Evolutionary conservation across 2,797 vertebrate species (phyloP).

Genomic region (Rhadinocentrus ornatus): DNA sequence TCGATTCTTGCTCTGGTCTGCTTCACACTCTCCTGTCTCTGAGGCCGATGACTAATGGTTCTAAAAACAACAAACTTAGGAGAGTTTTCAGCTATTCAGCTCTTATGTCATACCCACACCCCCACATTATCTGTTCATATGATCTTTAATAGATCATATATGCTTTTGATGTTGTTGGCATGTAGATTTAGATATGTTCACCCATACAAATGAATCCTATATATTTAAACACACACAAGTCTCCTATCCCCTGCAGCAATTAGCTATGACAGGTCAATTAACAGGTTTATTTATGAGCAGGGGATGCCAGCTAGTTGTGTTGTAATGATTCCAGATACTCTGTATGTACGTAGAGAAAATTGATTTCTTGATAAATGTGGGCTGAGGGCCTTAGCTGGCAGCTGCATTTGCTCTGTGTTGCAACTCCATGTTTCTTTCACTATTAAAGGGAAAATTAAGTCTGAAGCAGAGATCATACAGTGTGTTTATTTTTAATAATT

Average conservation of each 20-base stretch:
- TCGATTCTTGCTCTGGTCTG: conserved; percentile 39
- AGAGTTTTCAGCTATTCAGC: conserved; percentile 19
- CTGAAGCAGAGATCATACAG: conserved; percentile 36
- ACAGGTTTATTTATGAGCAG: conserved; percentile 77
- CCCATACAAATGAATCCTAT: conserved; percentile 31
- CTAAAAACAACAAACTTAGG: conserved; percentile 34
- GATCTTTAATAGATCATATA: not conserved
- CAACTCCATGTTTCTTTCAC: conserved; percentile 60
- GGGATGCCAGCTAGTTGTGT: conserved; percentile 72
- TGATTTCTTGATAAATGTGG: conserved; percentile 78
- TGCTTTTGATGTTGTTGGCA: conserved; percentile 23
- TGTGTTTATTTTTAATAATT: conserved; percentile 15
- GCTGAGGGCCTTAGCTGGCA: conserved; percentile 61
- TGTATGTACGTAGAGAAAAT: conserved; percentile 70
- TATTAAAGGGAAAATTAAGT: conserved; percentile 46
- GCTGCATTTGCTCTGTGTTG: conserved; percentile 66
- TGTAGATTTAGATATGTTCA: conserved; percentile 16
- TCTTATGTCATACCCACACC: not conserved
- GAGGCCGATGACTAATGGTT: conserved; percentile 48
- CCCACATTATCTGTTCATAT: not conserved
- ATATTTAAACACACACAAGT: conserved; percentile 50
- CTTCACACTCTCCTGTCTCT: conserved; percentile 16
- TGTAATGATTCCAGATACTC: conserved; percentile 79
- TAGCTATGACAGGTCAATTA: conserved; percentile 82
- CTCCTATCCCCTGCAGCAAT: conserved; percentile 77